Conservation (phyloP, 2,113 vertebrate species). For the Percina caprodes region DNA sequence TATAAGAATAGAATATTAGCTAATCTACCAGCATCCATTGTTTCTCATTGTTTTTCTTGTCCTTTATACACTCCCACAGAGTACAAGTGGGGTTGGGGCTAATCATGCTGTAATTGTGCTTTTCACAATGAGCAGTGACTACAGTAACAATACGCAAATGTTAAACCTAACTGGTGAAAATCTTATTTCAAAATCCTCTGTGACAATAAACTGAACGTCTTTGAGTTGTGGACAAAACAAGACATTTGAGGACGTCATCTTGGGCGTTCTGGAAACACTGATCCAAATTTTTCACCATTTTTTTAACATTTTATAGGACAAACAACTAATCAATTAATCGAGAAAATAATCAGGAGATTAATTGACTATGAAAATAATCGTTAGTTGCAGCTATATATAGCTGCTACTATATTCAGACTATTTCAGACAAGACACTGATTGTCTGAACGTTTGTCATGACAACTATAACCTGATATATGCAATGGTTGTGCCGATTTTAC, state of each 20-base stretch:
- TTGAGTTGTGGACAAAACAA: too few species aligned
- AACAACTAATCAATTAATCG: too few species aligned
- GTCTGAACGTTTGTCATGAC: background rate
- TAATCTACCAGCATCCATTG: slow-evolving; percentile 20
- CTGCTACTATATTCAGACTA: background rate
- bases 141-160: slow-evolving; percentile 14
- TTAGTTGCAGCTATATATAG: too few species aligned
- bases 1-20: slow-evolving; percentile 4
- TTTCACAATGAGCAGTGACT: slow-evolving; percentile 26
- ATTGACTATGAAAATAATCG: too few species aligned
- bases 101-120: slow-evolving; percentile 32
- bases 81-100: slow-evolving; percentile 51
- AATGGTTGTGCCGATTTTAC: background rate
- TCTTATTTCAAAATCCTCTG: background rate
- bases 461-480: background rate
- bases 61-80: slow-evolving; percentile 11
- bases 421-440: background rate
- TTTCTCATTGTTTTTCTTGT: slow-evolving; percentile 27
- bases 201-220: too few species aligned
- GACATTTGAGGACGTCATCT: too few species aligned
- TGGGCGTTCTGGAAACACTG: too few species aligned
- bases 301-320: too few species aligned
- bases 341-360: too few species aligned
- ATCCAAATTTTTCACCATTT: too few species aligned
- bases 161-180: background rate